Evolutionary conservation across 2,888 invertebrate genomes (phyloP).

Genomic region (Chaetogeoica ovagalla): DNA sequence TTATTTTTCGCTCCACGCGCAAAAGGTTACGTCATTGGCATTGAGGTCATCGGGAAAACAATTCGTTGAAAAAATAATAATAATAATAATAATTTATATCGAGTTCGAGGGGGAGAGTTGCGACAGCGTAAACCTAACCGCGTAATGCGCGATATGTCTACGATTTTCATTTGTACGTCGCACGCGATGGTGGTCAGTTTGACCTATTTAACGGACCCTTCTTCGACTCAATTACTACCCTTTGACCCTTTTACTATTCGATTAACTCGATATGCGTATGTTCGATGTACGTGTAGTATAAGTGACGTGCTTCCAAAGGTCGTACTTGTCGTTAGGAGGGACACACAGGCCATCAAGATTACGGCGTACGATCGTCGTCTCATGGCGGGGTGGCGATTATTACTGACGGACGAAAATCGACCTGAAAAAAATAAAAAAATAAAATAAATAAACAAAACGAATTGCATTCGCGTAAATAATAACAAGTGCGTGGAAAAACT

Average conservation of each 20-base stretch:
- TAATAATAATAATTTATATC: conserved; percentile 6
- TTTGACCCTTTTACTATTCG: conserved; percentile 23
- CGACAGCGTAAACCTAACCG: background rate
- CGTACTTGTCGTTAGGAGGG: conserved; percentile 39
- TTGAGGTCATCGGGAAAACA: conserved; percentile 16
- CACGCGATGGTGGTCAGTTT: conserved; percentile 51
- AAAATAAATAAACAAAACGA: background rate
- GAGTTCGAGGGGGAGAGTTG: conserved; percentile 6
- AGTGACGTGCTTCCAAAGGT: conserved; percentile 16
- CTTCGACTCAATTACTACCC: conserved; percentile 47
- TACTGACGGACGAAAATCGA: background rate
- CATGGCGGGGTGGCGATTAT: conserved; percentile 17
- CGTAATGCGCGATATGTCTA: background rate
- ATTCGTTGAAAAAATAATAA: conserved; percentile 17
- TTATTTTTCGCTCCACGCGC: too few relatives aligned
- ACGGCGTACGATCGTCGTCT: conserved; percentile 37
- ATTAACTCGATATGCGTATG: background rate
- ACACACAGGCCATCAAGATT: conserved; percentile 39
- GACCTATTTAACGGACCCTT: conserved; percentile 44
- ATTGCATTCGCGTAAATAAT: too few relatives aligned
- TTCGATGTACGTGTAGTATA: background rate
- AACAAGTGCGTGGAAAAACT: too few relatives aligned
- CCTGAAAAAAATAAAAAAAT: conserved; percentile 22
- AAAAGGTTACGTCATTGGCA: background rate
- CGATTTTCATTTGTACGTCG: conserved; percentile 9